A percentile compares a stretch with the other conserved stretches of the same genome.
Evolutionary conservation across 2,797 vertebrate genomes (phyloP).

Genomic region (Heterohyrax brucei): DNA sequence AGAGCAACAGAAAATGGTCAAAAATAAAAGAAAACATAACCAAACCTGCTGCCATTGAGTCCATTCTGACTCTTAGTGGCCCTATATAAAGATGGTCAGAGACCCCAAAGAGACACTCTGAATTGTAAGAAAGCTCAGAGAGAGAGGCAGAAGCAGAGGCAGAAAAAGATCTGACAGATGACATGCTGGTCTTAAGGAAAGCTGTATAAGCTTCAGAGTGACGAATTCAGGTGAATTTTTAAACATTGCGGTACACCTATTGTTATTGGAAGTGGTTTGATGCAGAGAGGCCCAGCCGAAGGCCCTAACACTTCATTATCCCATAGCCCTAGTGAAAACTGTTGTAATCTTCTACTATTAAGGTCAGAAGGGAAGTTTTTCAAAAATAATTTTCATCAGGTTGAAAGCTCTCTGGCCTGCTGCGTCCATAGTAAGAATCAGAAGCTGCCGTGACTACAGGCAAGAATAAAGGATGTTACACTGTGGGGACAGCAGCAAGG

Average conservation of each 20-base stretch:
- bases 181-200: not conserved
- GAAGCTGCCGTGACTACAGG: not conserved
- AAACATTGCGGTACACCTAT: not conserved
- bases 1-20: not conserved
- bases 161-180: not conserved
- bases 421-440: not conserved
- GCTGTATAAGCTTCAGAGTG: not conserved
- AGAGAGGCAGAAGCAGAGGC: too few relatives aligned
- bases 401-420: not conserved
- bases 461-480: not conserved
- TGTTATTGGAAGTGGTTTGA: not conserved
- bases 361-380: too few relatives aligned
- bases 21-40: too few relatives aligned
- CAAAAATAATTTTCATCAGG: not conserved
- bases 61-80: too few relatives aligned
- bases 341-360: not conserved
- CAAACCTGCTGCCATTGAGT: too few relatives aligned
- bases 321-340: not conserved
- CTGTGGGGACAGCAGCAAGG: too few relatives aligned
- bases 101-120: not conserved
- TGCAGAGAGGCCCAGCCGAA: not conserved
- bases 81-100: too few relatives aligned
- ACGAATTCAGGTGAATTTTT: not conserved
- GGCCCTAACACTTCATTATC: not conserved
- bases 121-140: not conserved